Conservation (phyloP, 2,888 invertebrate species). For the Chromoteleia sp. region DNA sequence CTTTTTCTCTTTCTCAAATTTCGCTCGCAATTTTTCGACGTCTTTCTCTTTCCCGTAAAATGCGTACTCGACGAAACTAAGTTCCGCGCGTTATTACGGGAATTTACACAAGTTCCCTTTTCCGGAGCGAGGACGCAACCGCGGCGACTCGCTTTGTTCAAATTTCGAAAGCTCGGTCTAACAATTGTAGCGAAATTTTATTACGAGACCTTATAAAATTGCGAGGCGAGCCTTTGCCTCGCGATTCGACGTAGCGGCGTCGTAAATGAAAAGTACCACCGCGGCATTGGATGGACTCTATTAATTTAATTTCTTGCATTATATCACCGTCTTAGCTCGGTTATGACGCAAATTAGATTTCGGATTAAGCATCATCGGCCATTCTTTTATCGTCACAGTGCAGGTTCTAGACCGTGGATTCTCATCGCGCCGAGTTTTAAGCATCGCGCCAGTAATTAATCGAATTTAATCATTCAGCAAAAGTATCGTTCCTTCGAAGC, state of each 20-base stretch:
- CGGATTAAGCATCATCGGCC: constrained; percentile 11
- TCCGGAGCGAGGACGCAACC: too few species aligned
- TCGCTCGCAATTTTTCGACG: constrained; percentile 72
- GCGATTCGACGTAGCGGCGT: background rate
- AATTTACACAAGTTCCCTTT: too few species aligned
- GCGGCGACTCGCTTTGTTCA: too few species aligned
- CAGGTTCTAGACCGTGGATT: background rate
- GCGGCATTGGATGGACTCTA: constrained; percentile 24
- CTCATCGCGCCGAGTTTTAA: too few species aligned
- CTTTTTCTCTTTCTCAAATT: constrained; percentile 72
- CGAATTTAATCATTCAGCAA: background rate
- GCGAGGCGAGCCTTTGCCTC: background rate
- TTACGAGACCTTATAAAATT: constrained; percentile 16
- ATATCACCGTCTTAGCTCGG: constrained; percentile 38
- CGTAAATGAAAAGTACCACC: background rate
- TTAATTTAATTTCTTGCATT: constrained; percentile 33
- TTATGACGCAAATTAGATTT: constrained; percentile 48
- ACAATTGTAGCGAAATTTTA: background rate
- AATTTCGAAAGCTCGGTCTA: too few species aligned
- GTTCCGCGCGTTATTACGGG: too few species aligned
- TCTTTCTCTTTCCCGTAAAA: constrained; percentile 69
- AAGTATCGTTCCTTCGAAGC: too few species aligned
- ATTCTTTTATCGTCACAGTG: background rate
- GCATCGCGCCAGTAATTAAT: too few species aligned
- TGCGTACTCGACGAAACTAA: too few species aligned